Evolutionary conservation across 1,140 invertebrate genomes (phyloP).

Genomic region (Euura saliciscinereae): DNA sequence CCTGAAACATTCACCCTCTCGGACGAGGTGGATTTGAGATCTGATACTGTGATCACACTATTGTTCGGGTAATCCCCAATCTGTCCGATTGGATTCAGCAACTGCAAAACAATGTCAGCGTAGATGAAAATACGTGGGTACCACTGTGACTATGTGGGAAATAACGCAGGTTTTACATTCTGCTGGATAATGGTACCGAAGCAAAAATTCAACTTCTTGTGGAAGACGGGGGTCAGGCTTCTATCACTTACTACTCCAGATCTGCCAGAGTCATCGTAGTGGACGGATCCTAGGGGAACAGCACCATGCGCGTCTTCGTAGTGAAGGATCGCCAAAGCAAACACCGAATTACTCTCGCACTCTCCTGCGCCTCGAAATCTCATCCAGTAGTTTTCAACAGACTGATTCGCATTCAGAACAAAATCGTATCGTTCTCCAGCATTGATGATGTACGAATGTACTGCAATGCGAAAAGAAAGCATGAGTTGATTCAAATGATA

Average conservation of each 20-base stretch:
- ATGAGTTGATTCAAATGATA: not conserved
- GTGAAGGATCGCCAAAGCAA: conserved; percentile 52
- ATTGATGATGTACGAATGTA: conserved; percentile 43
- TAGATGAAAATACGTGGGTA: too few species aligned
- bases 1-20: conserved; percentile 15
- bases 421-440: conserved; percentile 70
- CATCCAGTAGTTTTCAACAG: conserved; percentile 63
- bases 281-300: conserved; percentile 27
- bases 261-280: conserved; percentile 23
- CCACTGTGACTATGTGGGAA: too few species aligned
- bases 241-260: conserved; percentile 24
- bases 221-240: not conserved
- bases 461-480: not conserved
- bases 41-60: conserved; percentile 22
- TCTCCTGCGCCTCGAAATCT: conserved; percentile 55
- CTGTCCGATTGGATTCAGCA: conserved; percentile 26
- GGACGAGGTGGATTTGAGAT: conserved; percentile 23
- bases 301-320: conserved; percentile 40
- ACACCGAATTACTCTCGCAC: conserved; percentile 51
- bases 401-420: conserved; percentile 60
- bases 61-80: conserved; percentile 22
- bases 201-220: not conserved
- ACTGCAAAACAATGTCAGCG: conserved; percentile 13
- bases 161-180: too few species aligned
- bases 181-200: not conserved